Conservation (phyloP, 2,888 invertebrate genomes). For the Pollenia griseotomentosa region DNA sequence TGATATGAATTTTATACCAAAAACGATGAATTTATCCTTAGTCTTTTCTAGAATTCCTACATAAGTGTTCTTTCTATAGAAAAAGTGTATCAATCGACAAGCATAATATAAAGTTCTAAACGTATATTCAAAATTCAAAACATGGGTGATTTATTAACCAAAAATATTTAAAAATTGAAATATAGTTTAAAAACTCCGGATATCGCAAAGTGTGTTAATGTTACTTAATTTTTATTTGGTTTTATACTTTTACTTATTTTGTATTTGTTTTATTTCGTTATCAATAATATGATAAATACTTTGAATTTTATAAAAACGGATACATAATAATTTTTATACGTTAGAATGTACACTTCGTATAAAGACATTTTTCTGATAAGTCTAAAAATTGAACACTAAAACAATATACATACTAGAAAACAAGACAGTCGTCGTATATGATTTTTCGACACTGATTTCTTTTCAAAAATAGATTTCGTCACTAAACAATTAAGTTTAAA, state of each 20-base stretch:
- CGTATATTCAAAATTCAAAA: no score
- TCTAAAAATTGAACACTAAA: not conserved
- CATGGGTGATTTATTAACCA: no score
- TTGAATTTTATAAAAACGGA: constrained; percentile 4
- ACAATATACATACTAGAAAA: not conserved
- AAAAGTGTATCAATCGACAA: no score
- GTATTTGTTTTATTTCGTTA: constrained; percentile 4
- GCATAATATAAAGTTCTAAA: no score
- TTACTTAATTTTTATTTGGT: not conserved
- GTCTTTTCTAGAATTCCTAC: no score
- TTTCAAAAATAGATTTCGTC: constrained; percentile 64
- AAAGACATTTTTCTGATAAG: constrained; percentile 18
- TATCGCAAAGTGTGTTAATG: not conserved
- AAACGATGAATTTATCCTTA: no score
- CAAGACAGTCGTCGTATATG: not conserved
- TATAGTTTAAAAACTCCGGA: not conserved
- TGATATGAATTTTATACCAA: no score
- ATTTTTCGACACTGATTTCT: constrained; percentile 35
- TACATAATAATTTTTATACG: not conserved
- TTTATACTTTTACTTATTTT: constrained; percentile 11
- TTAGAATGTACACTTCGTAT: not conserved
- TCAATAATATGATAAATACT: constrained; percentile 17
- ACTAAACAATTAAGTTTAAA: constrained; percentile 31
- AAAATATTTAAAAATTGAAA: no score
- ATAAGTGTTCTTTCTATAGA: no score